Evolutionary conservation across 2,888 invertebrate species (phyloP).

Genomic region (Sinotaia quadrata): DNA sequence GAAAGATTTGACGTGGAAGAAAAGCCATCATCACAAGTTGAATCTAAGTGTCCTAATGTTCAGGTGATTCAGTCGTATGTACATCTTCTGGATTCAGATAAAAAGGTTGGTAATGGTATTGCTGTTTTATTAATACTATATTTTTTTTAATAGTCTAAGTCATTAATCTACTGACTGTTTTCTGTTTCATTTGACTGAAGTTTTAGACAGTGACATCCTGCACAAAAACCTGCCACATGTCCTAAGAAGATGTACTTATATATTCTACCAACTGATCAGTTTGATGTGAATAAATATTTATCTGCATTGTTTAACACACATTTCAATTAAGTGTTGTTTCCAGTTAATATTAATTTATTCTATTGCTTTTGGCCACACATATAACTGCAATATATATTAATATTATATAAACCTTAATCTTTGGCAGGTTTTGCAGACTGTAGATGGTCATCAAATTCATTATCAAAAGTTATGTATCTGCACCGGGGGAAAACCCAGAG

Average conservation of each 20-base stretch:
- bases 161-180: neutral
- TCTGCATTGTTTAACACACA: too few relatives aligned
- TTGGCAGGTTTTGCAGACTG: constrained; percentile 35
- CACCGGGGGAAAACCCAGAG: constrained; percentile 89
- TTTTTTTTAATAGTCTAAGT: neutral
- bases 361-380: too few relatives aligned
- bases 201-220: neutral
- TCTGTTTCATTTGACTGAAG: neutral
- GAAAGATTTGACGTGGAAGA: constrained; percentile 91
- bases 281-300: too few relatives aligned
- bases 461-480: constrained; percentile 92
- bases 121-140: neutral
- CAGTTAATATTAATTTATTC: too few relatives aligned
- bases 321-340: too few relatives aligned
- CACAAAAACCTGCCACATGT: neutral
- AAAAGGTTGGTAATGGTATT: constrained; percentile 62
- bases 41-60: constrained; percentile 76
- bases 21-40: constrained; percentile 74
- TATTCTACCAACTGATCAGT: too few relatives aligned
- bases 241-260: too few relatives aligned
- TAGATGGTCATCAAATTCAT: constrained; percentile 34
- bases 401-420: neutral
- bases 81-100: constrained; percentile 62
- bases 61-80: constrained; percentile 76
- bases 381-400: too few relatives aligned